Evolutionary conservation across 2,888 invertebrate genomes (phyloP), one percentile per base, ranked within the genome.

Genomic region (Ametastegia equiseti): DNA sequence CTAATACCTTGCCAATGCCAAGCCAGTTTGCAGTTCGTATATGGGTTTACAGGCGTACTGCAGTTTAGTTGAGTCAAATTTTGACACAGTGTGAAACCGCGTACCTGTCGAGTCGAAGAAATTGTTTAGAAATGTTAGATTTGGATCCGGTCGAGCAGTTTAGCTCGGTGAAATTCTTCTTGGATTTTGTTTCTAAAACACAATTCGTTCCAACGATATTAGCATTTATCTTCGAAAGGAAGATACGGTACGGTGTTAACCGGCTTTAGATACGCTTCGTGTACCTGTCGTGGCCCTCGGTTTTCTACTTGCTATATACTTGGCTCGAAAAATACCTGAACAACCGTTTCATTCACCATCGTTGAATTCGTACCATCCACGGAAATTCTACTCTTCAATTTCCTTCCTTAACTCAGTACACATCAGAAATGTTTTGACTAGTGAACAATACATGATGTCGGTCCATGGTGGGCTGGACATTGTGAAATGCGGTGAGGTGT

Each of bases 111-210:
- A 4, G 39, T 1, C 4, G n/a, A 3, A 65, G 19, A 65, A 36
- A 65, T 6, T 36, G 39, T 65, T 65, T 0, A n/a, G 7, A 9
- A 65, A 65, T 65, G 33, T 6, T 39, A 15, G 11, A 33, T 65
- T 65, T 39, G 15, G 33, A 65, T 65, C 36, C 65, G 39, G 36
- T 65, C 65, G n/a, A 36, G 65, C 36, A 39, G 19, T 1, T 4
- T n/a, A n/a, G n/a, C n/a, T n/a, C n/a, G n/a, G 27, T 9, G 84
- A 86, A 87, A 85, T 85, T 85, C n/a, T n/a, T n/a, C n/a, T n/a
- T n/a, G n/a, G n/a, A 84, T 85, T 83, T 84, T 89, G 88, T 90
- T 90, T 89, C 86, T 88, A 89, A 90, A 89, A 89, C 89, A 89
- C 86, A 69, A 90, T 91, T 90, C 88, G 90, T 90, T 90, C 88